Evolutionary conservation across 1,140 invertebrate genomes (phyloP).

Genomic region (Euura lappo): DNA sequence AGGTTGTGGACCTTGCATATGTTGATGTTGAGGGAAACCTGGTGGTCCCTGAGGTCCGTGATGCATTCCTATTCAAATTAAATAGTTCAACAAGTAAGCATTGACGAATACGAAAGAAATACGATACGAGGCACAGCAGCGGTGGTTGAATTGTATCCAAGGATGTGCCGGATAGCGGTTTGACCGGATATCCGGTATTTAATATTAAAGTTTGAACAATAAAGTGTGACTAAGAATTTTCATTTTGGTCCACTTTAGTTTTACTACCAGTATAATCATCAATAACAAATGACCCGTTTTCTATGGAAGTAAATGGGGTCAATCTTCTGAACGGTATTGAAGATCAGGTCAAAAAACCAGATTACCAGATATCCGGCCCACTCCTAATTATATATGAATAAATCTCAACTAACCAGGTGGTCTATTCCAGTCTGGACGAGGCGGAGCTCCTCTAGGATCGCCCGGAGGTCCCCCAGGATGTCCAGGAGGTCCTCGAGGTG

Average conservation of each 20-base stretch:
- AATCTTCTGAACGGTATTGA: too few relatives aligned
- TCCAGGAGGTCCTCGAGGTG: conserved; percentile 67
- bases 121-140: background rate
- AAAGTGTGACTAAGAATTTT: too few relatives aligned
- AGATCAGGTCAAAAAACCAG: too few relatives aligned
- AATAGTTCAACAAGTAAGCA: conserved; percentile 23
- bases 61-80: conserved; percentile 54
- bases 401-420: conserved; percentile 63
- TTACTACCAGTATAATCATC: too few relatives aligned
- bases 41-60: conserved; percentile 60
- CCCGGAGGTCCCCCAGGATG: conserved; percentile 60
- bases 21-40: conserved; percentile 67
- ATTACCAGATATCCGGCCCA: too few relatives aligned
- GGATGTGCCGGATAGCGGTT: too few relatives aligned
- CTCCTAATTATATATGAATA: background rate
- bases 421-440: conserved; percentile 78
- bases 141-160: too few relatives aligned
- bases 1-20: conserved; percentile 73
- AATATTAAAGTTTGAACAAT: too few relatives aligned
- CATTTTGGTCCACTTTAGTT: too few relatives aligned
- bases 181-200: too few relatives aligned
- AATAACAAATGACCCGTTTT: too few relatives aligned
- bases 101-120: background rate
- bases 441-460: conserved; percentile 67
- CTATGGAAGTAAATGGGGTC: too few relatives aligned